Conservation (phyloP, 2,888 invertebrate genomes). For the Didymodactylos carnosus region DNA sequence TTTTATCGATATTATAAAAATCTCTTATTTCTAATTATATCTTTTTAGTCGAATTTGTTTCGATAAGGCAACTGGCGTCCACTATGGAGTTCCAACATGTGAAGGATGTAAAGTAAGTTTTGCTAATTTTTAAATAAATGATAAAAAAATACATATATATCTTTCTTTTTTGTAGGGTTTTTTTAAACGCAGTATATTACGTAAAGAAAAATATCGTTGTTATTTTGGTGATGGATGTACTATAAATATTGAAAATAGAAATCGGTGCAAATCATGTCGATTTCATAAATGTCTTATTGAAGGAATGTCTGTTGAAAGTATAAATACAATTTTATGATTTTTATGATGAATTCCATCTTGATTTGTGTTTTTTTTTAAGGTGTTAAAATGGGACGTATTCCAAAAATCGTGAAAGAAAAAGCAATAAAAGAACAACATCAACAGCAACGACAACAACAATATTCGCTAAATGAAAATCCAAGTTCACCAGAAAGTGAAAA, state of each 20-base stretch:
- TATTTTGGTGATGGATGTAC: constrained; percentile 27
- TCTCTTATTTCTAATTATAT: neutral
- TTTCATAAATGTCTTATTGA: constrained; percentile 24
- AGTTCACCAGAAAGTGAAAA: too few relatives aligned
- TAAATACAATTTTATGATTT: neutral
- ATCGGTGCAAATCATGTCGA: constrained; percentile 30
- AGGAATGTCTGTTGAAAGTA: constrained; percentile 32
- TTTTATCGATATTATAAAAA: neutral
- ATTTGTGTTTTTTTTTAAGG: constrained; percentile 19
- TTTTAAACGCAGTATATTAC: constrained; percentile 27
- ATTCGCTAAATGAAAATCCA: neutral
- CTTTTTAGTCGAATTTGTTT: constrained; percentile 21
- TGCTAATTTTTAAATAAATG: neutral
- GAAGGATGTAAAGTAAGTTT: constrained; percentile 29
- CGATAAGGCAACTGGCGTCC: constrained; percentile 29
- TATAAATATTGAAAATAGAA: constrained; percentile 26
- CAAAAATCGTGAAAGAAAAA: constrained; percentile 28
- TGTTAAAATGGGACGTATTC: constrained; percentile 32
- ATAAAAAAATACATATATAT: neutral
- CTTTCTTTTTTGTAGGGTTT: constrained; percentile 24
- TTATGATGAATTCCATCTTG: neutral
- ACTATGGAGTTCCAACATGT: constrained; percentile 30
- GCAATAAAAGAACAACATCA: constrained; percentile 19
- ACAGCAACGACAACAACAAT: neutral
- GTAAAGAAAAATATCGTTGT: constrained; percentile 27